Base-by-base conservation (phyloP, 1,140 invertebrate genomes). In the Philotrypesis tridentata region DNA sequence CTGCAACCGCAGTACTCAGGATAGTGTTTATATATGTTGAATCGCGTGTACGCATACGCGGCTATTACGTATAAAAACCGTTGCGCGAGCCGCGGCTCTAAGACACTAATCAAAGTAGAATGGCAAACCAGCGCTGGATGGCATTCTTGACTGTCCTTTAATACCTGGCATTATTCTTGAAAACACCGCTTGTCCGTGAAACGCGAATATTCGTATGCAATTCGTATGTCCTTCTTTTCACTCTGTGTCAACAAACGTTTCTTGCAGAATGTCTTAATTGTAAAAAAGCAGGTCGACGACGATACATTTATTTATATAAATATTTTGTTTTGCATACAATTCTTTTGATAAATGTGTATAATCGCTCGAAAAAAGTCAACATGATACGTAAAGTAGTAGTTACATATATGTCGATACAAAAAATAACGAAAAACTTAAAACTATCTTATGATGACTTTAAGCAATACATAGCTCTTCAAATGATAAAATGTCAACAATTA, bases 1-100 rank as follows among this genome's bases (percentile, higher is more conserved):
- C 48, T 55, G 48, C 48, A 55, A 55, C 48, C 48, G 23, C n/a
- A n/a, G 25, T 29, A 9, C 63, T 12, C 25, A 65, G 25, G 63
- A n/a, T 65, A 29, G 27, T 65, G 63, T 65, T 65, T 65, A 65
- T 65, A 65, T 65, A 65, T 4, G 63, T 65, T 29, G 27, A 12
- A 65, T 65, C 23, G 23, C 23, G 23, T 65, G 25, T 29, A 25
- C 27, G 63, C 25, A 29, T 17, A 29, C n/a, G 63, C 25, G 23
- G 7, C 63, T 65, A 29, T 65, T 65, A 65, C 25, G n/a, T 65
- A 29, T 65, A 27, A 29, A 55, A 55, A 17, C 48, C 63, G 27
- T 9, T 27, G 63, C 23, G n/a, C n/a, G n/a, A n/a, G n/a, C 63
- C 63, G 63, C 23, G 9, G 63, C 48, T 55, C 21, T 65, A 29